Evolutionary conservation across 2,113 vertebrate genomes (phyloP).

Genomic region (Silurus asotus): DNA sequence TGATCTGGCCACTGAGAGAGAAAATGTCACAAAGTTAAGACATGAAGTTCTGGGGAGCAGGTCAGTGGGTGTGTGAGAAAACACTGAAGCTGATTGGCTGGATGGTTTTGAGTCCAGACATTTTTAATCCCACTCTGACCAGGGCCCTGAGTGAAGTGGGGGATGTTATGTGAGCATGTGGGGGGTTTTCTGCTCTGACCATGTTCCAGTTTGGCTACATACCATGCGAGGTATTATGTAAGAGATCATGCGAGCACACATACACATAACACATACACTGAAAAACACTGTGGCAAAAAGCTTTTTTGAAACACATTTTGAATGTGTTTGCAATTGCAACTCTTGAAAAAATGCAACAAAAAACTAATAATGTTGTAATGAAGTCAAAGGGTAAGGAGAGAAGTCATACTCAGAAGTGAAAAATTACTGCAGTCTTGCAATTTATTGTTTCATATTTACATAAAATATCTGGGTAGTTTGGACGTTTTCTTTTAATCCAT

Average conservation of each 20-base stretch:
- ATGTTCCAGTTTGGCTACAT: background rate
- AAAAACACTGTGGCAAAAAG: background rate
- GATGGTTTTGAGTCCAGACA: constrained; percentile 13
- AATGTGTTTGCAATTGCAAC: background rate
- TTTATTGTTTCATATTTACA: background rate
- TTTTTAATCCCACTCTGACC: constrained; percentile 39
- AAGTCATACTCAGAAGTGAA: background rate
- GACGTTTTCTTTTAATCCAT: background rate
- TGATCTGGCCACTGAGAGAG: constrained; percentile 10
- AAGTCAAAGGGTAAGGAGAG: background rate
- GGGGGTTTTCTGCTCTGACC: constrained; percentile 20
- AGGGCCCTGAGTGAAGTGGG: background rate
- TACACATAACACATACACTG: background rate
- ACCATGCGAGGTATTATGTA: background rate
- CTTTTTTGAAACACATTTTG: constrained; percentile 1
- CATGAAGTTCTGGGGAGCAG: constrained; percentile 28
- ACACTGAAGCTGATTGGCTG: constrained; percentile 52
- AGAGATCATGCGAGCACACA: background rate
- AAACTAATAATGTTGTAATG: background rate
- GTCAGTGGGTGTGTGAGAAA: constrained; percentile 56
- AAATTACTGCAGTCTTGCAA: background rate
- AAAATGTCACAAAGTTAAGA: constrained; percentile 10
- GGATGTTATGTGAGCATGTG: constrained; percentile 8
- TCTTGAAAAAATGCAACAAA: background rate
- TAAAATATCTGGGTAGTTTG: background rate